Evolutionary conservation across 2,888 invertebrate genomes (phyloP).

Genomic region (Colostygia pectinataria): DNA sequence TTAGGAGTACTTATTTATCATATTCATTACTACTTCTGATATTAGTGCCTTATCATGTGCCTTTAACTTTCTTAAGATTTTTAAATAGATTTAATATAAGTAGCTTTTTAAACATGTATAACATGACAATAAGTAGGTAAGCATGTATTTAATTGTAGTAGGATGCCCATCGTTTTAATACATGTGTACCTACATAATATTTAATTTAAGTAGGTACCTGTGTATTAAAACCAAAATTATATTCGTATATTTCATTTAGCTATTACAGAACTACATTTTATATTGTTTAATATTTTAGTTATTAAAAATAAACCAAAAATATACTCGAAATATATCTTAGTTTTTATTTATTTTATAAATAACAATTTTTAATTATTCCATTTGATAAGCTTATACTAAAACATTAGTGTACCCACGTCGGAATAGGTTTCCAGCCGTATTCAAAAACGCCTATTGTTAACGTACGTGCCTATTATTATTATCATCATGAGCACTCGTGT

Average conservation of each 20-base stretch:
- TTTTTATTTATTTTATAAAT: constrained; percentile 12
- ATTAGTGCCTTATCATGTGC: constrained; percentile 51
- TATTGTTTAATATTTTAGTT: neutral
- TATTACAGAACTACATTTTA: neutral
- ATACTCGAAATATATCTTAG: neutral
- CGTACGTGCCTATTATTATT: too few relatives aligned
- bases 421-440: constrained; percentile 18
- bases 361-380: constrained; percentile 9
- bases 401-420: constrained; percentile 35
- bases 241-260: neutral
- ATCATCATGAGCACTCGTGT: too few relatives aligned
- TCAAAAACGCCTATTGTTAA: neutral
- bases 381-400: constrained; percentile 17
- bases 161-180: too few relatives aligned
- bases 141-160: neutral
- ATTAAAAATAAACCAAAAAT: constrained; percentile 12
- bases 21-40: neutral
- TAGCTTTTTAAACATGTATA: constrained; percentile 44
- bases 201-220: neutral
- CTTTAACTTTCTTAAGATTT: constrained; percentile 21
- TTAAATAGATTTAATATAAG: neutral
- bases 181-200: too few relatives aligned
- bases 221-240: neutral
- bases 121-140: constrained; percentile 43
- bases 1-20: too few relatives aligned